Evolutionary conservation across 2,113 vertebrate species (phyloP).

Genomic region (Corythornis vintsioides): DNA sequence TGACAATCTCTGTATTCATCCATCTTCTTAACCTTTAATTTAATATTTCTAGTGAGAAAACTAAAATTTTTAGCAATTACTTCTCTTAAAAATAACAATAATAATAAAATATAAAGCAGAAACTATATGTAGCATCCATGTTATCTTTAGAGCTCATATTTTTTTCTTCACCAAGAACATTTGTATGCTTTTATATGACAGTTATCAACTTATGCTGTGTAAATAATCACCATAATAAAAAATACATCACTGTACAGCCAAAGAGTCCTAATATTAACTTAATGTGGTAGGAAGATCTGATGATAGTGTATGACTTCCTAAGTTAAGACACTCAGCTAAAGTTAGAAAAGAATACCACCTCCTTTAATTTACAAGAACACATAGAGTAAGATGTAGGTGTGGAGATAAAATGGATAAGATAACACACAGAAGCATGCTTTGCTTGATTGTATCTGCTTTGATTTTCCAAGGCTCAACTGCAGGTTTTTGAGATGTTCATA

Average conservation of each 20-base stretch:
- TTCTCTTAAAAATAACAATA: neutral
- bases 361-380: neutral
- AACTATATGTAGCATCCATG: neutral
- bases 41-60: neutral
- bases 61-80: neutral
- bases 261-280: neutral
- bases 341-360: neutral
- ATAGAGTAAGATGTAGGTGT: neutral
- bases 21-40: neutral
- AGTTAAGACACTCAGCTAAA: neutral
- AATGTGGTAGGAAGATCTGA: neutral
- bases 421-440: neutral
- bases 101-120: neutral
- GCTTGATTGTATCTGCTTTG: neutral
- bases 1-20: neutral
- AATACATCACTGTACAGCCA: neutral
- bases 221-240: neutral
- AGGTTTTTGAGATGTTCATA: neutral
- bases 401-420: neutral
- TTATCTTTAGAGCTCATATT: neutral
- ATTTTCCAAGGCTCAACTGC: neutral
- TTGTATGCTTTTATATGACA: neutral
- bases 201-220: neutral
- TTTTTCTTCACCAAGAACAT: neutral
- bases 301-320: neutral